phyloP scores from a whole-genome alignment of 2,113 vertebrate genomes.

The Psammodynastes pulverulentus region DNA sequence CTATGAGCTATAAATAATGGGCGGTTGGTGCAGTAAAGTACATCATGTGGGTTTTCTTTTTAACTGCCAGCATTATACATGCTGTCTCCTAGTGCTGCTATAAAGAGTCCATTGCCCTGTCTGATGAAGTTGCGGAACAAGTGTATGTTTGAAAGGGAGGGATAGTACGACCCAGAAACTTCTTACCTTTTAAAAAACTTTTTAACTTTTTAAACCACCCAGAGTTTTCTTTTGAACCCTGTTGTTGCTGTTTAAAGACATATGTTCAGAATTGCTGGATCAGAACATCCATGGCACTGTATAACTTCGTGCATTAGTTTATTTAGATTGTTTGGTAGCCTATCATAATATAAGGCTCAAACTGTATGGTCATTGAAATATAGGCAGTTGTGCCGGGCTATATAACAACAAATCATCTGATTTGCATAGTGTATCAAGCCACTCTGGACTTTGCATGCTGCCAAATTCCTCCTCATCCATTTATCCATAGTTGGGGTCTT shows the following conservation, averaged over 20 bases:
- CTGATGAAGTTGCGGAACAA: not conserved
- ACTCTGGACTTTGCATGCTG: not conserved
- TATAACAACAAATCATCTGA: not conserved
- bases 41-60: conserved; percentile 15
- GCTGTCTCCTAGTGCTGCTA: not conserved
- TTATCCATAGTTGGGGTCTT: not conserved
- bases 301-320: not conserved
- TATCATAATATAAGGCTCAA: not conserved
- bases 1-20: conserved; percentile 33
- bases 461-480: not conserved
- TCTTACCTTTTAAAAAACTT: too few relatives aligned
- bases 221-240: not conserved
- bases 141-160: not conserved
- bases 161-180: not conserved
- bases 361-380: not conserved
- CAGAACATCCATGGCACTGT: not conserved
- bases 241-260: not conserved
- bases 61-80: conserved; percentile 7
- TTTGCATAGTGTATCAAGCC: not conserved
- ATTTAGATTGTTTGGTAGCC: not conserved
- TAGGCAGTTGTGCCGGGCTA: not conserved
- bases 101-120: not conserved
- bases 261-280: not conserved
- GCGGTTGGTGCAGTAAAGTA: conserved; percentile 23
- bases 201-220: too few relatives aligned